These are phyloP conservation scores for Julus scandinavius DNA, from an alignment of 2,888 invertebrate genomes.

Conservation along the genomic window DNA sequence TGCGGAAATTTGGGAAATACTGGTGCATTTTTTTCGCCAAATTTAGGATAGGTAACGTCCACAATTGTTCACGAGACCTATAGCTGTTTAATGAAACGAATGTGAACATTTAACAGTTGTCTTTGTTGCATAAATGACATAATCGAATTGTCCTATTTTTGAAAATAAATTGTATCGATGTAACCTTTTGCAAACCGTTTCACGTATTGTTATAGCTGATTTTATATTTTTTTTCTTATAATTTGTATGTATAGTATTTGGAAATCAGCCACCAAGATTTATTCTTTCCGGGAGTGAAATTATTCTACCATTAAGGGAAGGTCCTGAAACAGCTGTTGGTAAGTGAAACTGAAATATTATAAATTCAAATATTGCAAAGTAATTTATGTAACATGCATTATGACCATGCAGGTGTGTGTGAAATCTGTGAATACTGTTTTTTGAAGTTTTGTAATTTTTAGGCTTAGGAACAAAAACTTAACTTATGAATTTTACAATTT, in stretches of 20 bases:
- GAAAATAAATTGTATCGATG: not conserved
- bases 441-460: too few species aligned
- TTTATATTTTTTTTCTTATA: not conserved
- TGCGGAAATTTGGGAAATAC: constrained; percentile 2
- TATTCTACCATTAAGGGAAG: constrained; percentile 88
- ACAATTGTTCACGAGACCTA: not conserved
- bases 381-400: not conserved
- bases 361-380: not conserved
- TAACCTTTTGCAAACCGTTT: not conserved
- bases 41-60: not conserved
- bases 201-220: not conserved
- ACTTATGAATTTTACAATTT: too few species aligned
- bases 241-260: constrained; percentile 9
- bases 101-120: not conserved
- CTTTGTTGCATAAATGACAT: not conserved
- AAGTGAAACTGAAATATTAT: constrained; percentile 65
- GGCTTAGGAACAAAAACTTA: too few species aligned
- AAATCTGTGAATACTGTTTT: too few species aligned
- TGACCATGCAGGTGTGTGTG: too few species aligned
- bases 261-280: constrained; percentile 45
- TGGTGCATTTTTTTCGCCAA: not conserved
- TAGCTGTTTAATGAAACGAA: not conserved
- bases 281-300: constrained; percentile 80
- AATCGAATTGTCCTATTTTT: not conserved
- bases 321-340: constrained; percentile 86